A percentile compares a stretch with the other conserved stretches of the same genome.
Evolutionary conservation across 2,888 invertebrate species (phyloP).

Genomic region (Gisinianus flammeolus): DNA sequence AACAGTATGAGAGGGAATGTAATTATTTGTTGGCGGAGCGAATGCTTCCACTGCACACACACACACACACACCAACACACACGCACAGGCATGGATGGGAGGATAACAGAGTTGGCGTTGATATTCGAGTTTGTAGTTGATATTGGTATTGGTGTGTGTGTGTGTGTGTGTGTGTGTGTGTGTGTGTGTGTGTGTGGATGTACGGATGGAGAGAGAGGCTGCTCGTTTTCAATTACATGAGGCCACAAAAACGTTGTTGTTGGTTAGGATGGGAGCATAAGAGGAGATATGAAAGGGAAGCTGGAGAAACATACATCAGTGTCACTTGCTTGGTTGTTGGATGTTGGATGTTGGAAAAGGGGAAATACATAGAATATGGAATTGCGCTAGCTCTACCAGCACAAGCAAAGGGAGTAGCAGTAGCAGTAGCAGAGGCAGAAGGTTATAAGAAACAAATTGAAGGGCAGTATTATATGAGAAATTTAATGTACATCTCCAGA

Average conservation of each 20-base stretch:
- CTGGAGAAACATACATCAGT: conserved; percentile 52
- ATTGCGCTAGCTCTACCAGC: too few relatives aligned
- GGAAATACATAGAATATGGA: conserved; percentile 54
- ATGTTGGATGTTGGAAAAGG: too few relatives aligned
- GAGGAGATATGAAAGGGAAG: conserved; percentile 51
- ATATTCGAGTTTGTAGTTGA: conserved; percentile 23
- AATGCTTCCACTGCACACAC: conserved; percentile 19
- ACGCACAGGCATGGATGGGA: not conserved
- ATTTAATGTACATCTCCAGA: conserved; percentile 44
- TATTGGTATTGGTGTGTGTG: not conserved
- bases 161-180: not conserved
- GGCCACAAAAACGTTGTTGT: conserved; percentile 54
- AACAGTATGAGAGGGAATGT: conserved; percentile 49
- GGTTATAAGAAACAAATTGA: conserved; percentile 57
- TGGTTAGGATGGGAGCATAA: conserved; percentile 46
- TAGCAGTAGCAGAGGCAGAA: too few relatives aligned
- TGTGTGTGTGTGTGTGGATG: not conserved
- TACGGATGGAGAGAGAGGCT: conserved; percentile 41
- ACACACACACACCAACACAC: not conserved
- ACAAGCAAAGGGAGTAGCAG: too few relatives aligned
- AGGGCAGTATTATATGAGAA: conserved; percentile 50
- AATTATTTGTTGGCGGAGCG: conserved; percentile 50
- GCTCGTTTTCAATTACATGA: conserved; percentile 52
- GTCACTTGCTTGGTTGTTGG: too few relatives aligned
- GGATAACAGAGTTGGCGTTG: conserved; percentile 40